Evolutionary conservation across 1,140 invertebrate genomes (phyloP).

Genomic region (Drosophila tani): DNA sequence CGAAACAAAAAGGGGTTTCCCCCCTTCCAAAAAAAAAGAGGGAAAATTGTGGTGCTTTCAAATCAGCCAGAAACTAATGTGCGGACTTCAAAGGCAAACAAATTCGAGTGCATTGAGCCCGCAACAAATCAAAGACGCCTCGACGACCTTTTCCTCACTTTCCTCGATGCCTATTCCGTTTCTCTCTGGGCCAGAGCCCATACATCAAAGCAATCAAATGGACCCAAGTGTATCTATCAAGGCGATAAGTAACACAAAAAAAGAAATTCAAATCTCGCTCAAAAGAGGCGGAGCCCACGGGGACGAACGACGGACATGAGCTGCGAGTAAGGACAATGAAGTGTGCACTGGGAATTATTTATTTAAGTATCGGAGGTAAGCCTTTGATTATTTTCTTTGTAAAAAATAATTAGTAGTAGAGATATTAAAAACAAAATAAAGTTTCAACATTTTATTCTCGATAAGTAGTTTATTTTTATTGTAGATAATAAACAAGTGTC

Average conservation of each 20-base stretch:
- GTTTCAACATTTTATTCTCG: too few species aligned
- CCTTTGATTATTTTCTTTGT: not conserved
- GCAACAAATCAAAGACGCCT: slow-evolving; percentile 54
- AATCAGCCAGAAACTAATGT: slow-evolving; percentile 52
- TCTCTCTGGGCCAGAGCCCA: slow-evolving; percentile 21
- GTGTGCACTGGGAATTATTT: slow-evolving; percentile 1
- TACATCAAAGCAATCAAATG: slow-evolving; percentile 75
- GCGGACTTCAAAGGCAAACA: slow-evolving; percentile 51
- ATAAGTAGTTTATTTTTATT: too few species aligned
- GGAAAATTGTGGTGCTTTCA: slow-evolving; percentile 26
- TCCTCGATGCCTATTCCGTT: not conserved
- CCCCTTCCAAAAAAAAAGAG: not conserved
- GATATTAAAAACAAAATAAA: not conserved
- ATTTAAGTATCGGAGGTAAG: too few species aligned
- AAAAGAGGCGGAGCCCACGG: slow-evolving; percentile 25
- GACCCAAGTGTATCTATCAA: slow-evolving; percentile 61
- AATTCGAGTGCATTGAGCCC: slow-evolving; percentile 60
- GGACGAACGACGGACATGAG: not conserved
- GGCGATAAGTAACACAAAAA: slow-evolving; percentile 57
- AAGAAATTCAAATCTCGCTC: slow-evolving; percentile 64
- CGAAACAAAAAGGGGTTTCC: not conserved
- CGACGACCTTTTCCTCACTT: slow-evolving; percentile 19
- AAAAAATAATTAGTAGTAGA: not conserved
- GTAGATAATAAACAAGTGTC: too few species aligned
- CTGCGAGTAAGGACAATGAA: slow-evolving; percentile 1